Evolutionary conservation across 2,888 invertebrate genomes (phyloP).

Genomic region (Ferrisia virgata): DNA sequence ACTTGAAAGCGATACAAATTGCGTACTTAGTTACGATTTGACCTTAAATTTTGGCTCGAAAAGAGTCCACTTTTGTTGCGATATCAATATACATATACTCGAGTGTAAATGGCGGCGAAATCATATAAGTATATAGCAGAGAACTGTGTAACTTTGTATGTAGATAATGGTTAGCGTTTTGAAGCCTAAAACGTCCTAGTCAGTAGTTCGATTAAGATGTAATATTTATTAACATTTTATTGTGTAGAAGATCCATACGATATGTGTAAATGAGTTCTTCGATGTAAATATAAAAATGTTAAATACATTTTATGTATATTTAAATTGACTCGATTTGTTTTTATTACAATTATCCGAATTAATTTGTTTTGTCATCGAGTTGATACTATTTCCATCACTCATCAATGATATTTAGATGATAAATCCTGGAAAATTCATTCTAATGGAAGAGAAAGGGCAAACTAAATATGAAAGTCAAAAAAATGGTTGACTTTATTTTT

Average conservation of each 20-base stretch:
- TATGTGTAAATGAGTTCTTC: not conserved
- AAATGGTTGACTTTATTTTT: too few relatives aligned
- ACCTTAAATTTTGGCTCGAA: not conserved
- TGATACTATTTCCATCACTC: too few relatives aligned
- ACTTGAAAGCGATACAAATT: not conserved
- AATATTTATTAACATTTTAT: conserved; percentile 20
- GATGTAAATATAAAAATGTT: conserved; percentile 21
- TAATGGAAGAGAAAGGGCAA: too few relatives aligned
- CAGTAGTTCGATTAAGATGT: conserved; percentile 17
- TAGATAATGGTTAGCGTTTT: conserved; percentile 20
- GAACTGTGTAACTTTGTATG: not conserved
- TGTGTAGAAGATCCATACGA: not conserved
- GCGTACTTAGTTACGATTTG: not conserved
- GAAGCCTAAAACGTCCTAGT: conserved; percentile 25
- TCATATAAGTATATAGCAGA: too few relatives aligned
- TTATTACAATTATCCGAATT: not conserved
- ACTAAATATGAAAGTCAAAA: too few relatives aligned
- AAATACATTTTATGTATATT: conserved; percentile 26
- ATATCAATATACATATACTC: not conserved
- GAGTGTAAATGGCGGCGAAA: too few relatives aligned
- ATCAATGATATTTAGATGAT: too few relatives aligned
- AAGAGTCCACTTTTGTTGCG: not conserved
- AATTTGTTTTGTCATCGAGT: too few relatives aligned
- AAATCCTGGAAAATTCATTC: too few relatives aligned
- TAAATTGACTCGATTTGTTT: not conserved